Base-by-base conservation (phyloP, 2,797 vertebrate genomes). In the Chrysocyon brachyurus region DNA sequence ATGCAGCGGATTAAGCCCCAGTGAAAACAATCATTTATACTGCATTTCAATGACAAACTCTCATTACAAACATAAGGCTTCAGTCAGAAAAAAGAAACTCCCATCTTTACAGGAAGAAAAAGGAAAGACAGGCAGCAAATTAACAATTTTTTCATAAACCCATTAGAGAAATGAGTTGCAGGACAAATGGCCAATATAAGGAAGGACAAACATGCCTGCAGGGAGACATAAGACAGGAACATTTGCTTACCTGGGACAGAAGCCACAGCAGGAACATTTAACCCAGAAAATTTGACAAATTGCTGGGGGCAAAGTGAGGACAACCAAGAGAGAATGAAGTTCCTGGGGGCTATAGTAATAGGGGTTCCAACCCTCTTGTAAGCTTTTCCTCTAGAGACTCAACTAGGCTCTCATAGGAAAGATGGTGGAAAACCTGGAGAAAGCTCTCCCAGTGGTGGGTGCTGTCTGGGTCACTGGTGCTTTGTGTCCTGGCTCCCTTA, bases 161-260 rank as follows among this genome's bases (percentile, higher is more conserved):
- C 31, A 49, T 84, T 52, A 91, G 24, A 97, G 77, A 94, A 94
- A 88, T 87, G 73, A 90, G 77, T 86, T 63, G 87, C 5, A 64
- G 24, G 63, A 92, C 40, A 90, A 93, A 97, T 28, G 52, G 75
- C 52, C 89, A 92, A 92, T 33, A 56, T n/a, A 88, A 68, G 90
- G 73, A 92, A 59, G 77, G 75, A 90, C 21, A 64, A 24, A 24
- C 15, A 31, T 8, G 83, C 36, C 73, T 86, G 3, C 36, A 86
- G 36, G 61, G 56, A 83, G 81, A 90, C 40, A 88, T 0, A 57
- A 52, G 85, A 63, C 11, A 92, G 57, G 40, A 68, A 12, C 36
- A 92, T 90, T 91, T 91, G 78, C 8, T 91, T 91, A 88, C 87
- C 52, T 84, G n/a, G 72, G 36, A 61, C 78, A 95, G 73, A 94